Base-by-base conservation (phyloP, 2,888 invertebrate genomes). In the Galerucella pusilla region DNA sequence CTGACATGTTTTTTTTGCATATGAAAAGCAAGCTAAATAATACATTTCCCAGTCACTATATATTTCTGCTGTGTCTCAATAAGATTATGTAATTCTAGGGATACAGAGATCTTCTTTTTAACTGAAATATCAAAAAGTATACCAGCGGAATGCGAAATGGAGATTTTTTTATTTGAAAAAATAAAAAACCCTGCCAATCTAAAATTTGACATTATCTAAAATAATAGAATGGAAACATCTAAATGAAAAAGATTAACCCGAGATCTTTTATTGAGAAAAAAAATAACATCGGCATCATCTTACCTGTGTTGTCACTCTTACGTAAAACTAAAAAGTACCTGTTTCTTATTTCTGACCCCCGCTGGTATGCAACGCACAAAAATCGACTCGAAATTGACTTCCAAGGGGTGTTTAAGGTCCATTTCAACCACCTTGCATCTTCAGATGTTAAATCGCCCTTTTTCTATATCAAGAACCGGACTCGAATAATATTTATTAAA, bases 401-500 rank as follows among this genome's bases (percentile, higher is more conserved):
- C 80, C 74, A 78, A 81, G 83, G 84, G 85, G 85, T 82, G 86
- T 84, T 85, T 84, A 80, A 82, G 83, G 82, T 81, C 80, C 81
- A 82, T 84, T 84, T 85, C 84, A 84, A 82, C 84, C 85, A 85
- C 85, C 85, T 85, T 85, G 85, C 85, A 81, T 83, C 80, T 82
- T 79, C 79, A 83, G 82, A 84, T 82, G 83, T 84, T 82, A 84
- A 85, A 85, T 84, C 83, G 80, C 78, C 81, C 79, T 81, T 80
- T 20, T 82, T 81, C 80, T 73, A 73, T 78, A 74, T 73, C 74
- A 77, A 76, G 72, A 60, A 28, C 28, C 25, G 72, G 66, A 72
- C 66, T 72, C 57, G 10, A 14, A 68, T 2, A 54, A 6, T 28
- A 11, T 68, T 28, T 49, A 68, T 54, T 68, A 68, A 72, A 63